phyloP scores from a whole-genome alignment of 2,113 vertebrate genomes.

The Micromys minutus region DNA sequence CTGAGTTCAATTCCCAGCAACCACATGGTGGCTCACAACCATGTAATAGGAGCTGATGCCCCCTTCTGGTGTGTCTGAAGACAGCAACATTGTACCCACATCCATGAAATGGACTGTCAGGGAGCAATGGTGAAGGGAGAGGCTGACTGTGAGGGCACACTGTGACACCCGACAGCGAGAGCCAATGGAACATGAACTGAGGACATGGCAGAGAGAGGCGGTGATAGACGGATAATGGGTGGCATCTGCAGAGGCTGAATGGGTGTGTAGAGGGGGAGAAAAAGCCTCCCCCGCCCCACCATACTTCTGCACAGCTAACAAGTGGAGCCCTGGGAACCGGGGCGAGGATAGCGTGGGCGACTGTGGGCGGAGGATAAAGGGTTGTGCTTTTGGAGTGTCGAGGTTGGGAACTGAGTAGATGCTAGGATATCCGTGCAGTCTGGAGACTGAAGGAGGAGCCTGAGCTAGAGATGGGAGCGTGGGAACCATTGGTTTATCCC shows the following conservation, averaged over 20 bases:
- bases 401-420: background rate
- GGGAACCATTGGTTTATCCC: fast-evolving
- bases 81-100: no score
- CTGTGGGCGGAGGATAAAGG: fast-evolving
- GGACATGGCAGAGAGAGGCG: background rate
- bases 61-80: no score
- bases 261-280: background rate
- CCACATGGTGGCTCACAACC: no score
- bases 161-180: background rate
- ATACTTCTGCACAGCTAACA: background rate
- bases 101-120: background rate
- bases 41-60: no score
- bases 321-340: no score
- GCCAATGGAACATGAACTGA: background rate
- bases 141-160: background rate
- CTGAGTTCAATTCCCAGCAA: no score
- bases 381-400: background rate
- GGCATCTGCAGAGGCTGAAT: background rate
- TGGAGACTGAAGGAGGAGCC: background rate
- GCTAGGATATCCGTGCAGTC: background rate
- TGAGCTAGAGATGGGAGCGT: no score
- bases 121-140: background rate
- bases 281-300: background rate
- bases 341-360: fast-evolving
- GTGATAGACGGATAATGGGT: background rate